Percentiles rank a stretch among this genome's conserved stretches.
These are phyloP conservation scores for Brenthis hecate DNA, from an alignment of 2,888 invertebrate genomes.

Conservation along the genomic window DNA sequence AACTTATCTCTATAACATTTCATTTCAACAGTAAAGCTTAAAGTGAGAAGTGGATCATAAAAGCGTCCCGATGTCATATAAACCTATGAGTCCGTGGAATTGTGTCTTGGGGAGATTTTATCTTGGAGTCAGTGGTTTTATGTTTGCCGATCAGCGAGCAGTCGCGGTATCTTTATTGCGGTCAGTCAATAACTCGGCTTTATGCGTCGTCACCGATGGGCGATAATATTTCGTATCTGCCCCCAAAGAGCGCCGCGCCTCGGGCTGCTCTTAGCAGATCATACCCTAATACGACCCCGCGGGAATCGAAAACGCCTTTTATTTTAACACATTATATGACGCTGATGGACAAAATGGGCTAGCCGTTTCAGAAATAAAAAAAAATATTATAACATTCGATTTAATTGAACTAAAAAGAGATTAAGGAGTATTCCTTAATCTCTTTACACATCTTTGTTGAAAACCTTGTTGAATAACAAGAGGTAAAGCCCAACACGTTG, in stretches of 20 bases:
- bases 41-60: slow-evolving; percentile 47
- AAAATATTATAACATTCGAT: slow-evolving; percentile 7
- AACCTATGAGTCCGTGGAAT: slow-evolving; percentile 48
- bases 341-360: slow-evolving; percentile 6
- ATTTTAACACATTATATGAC: slow-evolving; percentile 19
- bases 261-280: slow-evolving; percentile 27
- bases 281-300: slow-evolving; percentile 18
- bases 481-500: slow-evolving; percentile 7
- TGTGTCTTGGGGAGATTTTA: slow-evolving; percentile 55
- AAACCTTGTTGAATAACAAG: slow-evolving; percentile 3
- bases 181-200: slow-evolving; percentile 49
- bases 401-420: neutral
- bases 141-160: slow-evolving; percentile 33
- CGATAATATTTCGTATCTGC: slow-evolving; percentile 40
- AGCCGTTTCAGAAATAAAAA: slow-evolving; percentile 2
- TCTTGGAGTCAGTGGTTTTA: slow-evolving; percentile 45
- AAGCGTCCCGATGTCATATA: slow-evolving; percentile 46
- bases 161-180: slow-evolving; percentile 55
- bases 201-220: slow-evolving; percentile 47
- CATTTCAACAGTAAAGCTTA: slow-evolving; percentile 40
- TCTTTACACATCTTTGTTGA: slow-evolving; percentile 4
- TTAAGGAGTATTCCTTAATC: neutral
- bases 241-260: slow-evolving; percentile 24
- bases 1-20: slow-evolving; percentile 31
- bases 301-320: slow-evolving; percentile 13